Percentiles rank a stretch among this genome's conserved stretches.
phyloP scores from a whole-genome alignment of 2,888 invertebrate genomes.

The Lamellibrachia satsuma region DNA sequence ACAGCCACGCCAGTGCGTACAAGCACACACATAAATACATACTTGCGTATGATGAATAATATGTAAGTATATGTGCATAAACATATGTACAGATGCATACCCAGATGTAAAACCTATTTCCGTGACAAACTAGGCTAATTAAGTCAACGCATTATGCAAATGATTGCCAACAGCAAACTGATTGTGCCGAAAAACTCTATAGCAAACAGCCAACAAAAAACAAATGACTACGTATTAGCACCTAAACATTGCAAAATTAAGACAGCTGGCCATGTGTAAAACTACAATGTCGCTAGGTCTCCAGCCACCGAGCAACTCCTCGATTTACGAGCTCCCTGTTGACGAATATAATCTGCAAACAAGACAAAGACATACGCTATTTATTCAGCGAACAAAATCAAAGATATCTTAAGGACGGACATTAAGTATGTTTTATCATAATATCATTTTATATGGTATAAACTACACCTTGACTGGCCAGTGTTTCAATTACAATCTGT shows the following conservation, averaged over 20 bases:
- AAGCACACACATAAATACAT: not conserved
- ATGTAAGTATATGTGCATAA: not conserved
- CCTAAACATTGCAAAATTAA: slow-evolving; percentile 17
- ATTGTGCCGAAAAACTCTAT: not conserved
- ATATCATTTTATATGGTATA: too few relatives aligned
- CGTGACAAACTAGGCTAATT: slow-evolving; percentile 7
- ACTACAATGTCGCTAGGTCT: slow-evolving; percentile 35
- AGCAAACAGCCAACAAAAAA: not conserved
- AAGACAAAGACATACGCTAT: slow-evolving; percentile 7
- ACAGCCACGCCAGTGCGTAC: not conserved
- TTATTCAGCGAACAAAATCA: not conserved
- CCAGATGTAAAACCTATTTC: not conserved
- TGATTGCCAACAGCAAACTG: slow-evolving; percentile 13
- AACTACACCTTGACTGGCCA: too few relatives aligned
- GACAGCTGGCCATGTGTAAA: not conserved
- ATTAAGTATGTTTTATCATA: too few relatives aligned
- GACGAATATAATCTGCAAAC: slow-evolving; percentile 81
- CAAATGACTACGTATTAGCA: not conserved
- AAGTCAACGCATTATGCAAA: not conserved
- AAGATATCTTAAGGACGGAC: not conserved
- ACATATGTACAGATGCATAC: slow-evolving; percentile 9
- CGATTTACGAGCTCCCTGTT: slow-evolving; percentile 87
- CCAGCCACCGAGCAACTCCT: slow-evolving; percentile 80
- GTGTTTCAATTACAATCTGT: too few relatives aligned
- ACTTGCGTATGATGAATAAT: not conserved